phyloP scores from a whole-genome alignment of 1,140 invertebrate species.

The Drosophila ercepeae region DNA sequence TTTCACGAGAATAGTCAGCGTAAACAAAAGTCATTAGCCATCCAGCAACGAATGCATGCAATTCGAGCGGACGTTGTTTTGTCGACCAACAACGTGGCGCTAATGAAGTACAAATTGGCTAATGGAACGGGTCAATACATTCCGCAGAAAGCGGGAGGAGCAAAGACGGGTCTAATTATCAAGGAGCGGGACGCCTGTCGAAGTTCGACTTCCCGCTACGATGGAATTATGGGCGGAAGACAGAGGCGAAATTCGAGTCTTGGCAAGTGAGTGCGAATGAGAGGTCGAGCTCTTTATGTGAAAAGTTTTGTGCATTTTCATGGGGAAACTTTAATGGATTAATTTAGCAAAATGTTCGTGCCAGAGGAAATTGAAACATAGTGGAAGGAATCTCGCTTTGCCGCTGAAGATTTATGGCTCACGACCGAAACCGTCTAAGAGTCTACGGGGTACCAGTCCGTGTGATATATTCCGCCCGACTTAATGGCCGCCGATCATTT shows the following conservation, averaged over 20 bases:
- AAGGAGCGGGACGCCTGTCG: constrained; percentile 55
- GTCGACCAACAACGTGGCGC: constrained; percentile 38
- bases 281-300: constrained; percentile 62
- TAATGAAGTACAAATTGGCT: constrained; percentile 81
- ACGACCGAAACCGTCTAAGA: constrained; percentile 1
- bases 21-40: constrained; percentile 52
- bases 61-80: constrained; percentile 1
- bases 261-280: not conserved
- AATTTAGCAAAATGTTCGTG: constrained; percentile 73
- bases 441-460: not conserved
- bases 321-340: constrained; percentile 80
- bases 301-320: constrained; percentile 77
- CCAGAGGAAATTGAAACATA: constrained; percentile 73
- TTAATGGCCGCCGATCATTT: constrained; percentile 55
- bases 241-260: constrained; percentile 2
- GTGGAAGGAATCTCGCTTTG: constrained; percentile 3
- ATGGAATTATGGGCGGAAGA: constrained; percentile 38
- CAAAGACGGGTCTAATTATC: constrained; percentile 63
- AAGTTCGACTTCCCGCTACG: constrained; percentile 31
- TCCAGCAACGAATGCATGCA: not conserved
- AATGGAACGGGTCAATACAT: constrained; percentile 45
- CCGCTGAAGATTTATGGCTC: constrained; percentile 28
- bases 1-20: not conserved
- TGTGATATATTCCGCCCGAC: not conserved
- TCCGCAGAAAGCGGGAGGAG: constrained; percentile 2